Conservation (phyloP, 2,888 invertebrate genomes). For the Drosophila niveifrons region DNA sequence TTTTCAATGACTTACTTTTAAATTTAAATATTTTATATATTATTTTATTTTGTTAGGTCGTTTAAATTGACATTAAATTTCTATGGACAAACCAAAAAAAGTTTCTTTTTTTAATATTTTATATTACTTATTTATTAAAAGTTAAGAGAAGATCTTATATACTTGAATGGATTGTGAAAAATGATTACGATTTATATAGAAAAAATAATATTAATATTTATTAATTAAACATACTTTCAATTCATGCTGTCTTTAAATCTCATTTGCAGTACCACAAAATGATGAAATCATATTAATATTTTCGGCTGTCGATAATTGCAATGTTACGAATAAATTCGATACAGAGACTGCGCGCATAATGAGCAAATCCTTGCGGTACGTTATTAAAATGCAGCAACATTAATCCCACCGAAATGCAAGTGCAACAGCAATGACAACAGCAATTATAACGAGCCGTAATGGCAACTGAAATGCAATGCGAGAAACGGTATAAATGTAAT, state of each 20-base stretch:
- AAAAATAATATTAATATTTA: too few relatives aligned
- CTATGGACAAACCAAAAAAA: too few relatives aligned
- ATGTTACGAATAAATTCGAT: background rate
- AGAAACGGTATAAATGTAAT: constrained; percentile 38
- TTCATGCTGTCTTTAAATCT: background rate
- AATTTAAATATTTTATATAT: too few relatives aligned
- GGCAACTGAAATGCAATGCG: constrained; percentile 40
- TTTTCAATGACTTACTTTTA: too few relatives aligned
- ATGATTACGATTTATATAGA: too few relatives aligned
- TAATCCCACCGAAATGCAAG: constrained; percentile 23
- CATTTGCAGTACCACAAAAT: background rate
- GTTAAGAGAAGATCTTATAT: too few relatives aligned
- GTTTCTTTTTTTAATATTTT: too few relatives aligned
- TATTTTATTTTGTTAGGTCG: too few relatives aligned
- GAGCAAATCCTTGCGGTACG: background rate
- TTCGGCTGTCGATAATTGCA: background rate
- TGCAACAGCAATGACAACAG: constrained; percentile 8
- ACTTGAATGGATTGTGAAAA: too few relatives aligned
- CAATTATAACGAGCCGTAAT: constrained; percentile 23
- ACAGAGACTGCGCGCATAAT: background rate
- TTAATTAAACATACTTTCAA: too few relatives aligned
- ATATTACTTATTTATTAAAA: too few relatives aligned
- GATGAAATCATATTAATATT: background rate
- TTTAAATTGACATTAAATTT: too few relatives aligned
- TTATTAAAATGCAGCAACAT: background rate